Evolutionary conservation across 2,113 vertebrate species (phyloP).

Genomic region (Oreotrochilus melanogaster): DNA sequence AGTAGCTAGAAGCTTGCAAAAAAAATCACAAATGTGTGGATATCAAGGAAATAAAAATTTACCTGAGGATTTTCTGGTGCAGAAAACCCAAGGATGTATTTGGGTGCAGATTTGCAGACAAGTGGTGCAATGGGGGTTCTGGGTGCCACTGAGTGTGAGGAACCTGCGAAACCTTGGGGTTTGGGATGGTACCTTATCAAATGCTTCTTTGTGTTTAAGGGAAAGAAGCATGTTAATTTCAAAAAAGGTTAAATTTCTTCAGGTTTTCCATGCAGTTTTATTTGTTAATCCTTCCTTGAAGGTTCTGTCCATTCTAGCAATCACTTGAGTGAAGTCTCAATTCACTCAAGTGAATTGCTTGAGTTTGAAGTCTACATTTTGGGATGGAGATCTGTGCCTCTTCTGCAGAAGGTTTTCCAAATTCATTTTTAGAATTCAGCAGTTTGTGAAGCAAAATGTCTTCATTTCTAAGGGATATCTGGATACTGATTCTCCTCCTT

Average conservation of each 20-base stretch:
- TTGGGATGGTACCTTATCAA: not conserved
- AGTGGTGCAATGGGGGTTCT: not conserved
- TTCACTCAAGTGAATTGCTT: not conserved
- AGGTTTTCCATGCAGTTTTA: not conserved
- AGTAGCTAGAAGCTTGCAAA: not conserved
- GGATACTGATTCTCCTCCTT: not conserved
- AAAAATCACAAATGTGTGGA: not conserved
- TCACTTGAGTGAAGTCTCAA: not conserved
- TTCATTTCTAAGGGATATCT: not conserved
- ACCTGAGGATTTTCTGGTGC: not conserved
- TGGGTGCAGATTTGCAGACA: not conserved
- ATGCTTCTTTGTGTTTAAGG: not conserved
- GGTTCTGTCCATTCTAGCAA: not conserved
- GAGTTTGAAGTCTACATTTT: not conserved
- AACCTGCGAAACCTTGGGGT: rapidly evolving
- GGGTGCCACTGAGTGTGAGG: not conserved
- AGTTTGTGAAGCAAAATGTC: not conserved
- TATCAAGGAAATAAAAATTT: not conserved
- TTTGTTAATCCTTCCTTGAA: not conserved
- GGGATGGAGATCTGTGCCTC: not conserved
- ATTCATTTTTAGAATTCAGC: not conserved
- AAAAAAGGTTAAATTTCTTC: not conserved
- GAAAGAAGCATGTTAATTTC: not conserved
- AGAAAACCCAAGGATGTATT: not conserved
- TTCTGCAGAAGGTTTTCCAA: not conserved